Conservation (phyloP, 2,113 vertebrate species). For the Copsychus sechellarum region DNA sequence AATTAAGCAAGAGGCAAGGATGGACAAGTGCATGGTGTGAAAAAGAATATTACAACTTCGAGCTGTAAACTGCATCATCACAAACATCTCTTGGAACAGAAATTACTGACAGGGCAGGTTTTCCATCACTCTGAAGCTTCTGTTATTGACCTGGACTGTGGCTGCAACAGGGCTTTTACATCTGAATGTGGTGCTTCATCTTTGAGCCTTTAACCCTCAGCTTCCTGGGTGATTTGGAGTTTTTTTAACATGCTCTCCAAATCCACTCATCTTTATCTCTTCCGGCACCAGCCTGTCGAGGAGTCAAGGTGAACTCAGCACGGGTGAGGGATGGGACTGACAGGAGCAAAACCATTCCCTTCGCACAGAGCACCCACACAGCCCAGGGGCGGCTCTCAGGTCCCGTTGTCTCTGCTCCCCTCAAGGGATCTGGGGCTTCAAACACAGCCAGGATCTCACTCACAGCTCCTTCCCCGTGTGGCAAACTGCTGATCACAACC, state of each 20-base stretch:
- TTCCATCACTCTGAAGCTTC: not conserved
- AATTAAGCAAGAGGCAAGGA: not conserved
- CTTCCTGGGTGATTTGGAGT: not conserved
- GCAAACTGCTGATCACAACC: not conserved
- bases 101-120: not conserved
- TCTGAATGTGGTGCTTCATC: not conserved
- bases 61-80: not conserved
- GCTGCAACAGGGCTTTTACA: not conserved
- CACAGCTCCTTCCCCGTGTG: too few relatives aligned
- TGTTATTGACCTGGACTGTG: not conserved
- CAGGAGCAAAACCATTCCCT: not conserved
- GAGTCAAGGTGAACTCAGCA: not conserved
- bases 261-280: not conserved
- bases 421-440: accelerated
- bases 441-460: not conserved
- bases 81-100: not conserved
- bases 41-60: not conserved
- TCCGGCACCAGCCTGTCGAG: accelerated
- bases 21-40: not conserved
- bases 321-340: not conserved
- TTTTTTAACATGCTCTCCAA: not conserved
- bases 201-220: not conserved
- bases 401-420: not conserved
- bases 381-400: not conserved
- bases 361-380: not conserved